Percentiles rank a stretch among this genome's conserved stretches.
These are phyloP conservation scores for Bungarus multicinctus DNA, from an alignment of 2,113 vertebrate species.

Conservation along the genomic window DNA sequence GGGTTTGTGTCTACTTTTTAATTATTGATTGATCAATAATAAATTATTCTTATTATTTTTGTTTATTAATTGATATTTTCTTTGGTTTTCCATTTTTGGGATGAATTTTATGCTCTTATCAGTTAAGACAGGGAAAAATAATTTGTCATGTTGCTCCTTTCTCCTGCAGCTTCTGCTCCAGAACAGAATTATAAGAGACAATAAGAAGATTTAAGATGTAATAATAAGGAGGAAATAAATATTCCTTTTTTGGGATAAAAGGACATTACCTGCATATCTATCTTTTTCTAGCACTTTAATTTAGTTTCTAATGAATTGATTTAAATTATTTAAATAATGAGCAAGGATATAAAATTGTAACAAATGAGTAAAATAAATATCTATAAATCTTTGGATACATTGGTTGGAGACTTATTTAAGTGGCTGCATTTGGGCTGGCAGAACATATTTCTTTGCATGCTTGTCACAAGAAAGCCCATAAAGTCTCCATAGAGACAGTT, in stretches of 20 bases:
- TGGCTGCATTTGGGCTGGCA: neutral
- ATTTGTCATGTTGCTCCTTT: neutral
- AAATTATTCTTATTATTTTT: neutral
- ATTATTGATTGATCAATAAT: neutral
- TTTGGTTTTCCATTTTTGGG: neutral
- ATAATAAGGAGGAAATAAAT: neutral
- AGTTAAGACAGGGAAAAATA: neutral
- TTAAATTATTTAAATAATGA: neutral
- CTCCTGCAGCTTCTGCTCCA: neutral
- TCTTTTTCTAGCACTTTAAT: neutral
- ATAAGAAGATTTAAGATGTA: neutral
- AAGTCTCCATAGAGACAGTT: neutral
- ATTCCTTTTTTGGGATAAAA: neutral
- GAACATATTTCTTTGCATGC: neutral
- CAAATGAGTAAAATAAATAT: neutral
- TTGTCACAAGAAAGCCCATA: neutral
- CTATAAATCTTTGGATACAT: neutral
- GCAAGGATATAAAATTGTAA: neutral
- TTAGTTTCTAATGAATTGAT: neutral
- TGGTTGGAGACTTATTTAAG: neutral
- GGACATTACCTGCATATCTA: neutral
- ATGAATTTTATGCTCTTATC: neutral
- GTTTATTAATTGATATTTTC: neutral
- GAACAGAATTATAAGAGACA: neutral
- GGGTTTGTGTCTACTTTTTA: neutral